phyloP scores from a whole-genome alignment of 2,888 invertebrate species.

The Timandra comae region DNA sequence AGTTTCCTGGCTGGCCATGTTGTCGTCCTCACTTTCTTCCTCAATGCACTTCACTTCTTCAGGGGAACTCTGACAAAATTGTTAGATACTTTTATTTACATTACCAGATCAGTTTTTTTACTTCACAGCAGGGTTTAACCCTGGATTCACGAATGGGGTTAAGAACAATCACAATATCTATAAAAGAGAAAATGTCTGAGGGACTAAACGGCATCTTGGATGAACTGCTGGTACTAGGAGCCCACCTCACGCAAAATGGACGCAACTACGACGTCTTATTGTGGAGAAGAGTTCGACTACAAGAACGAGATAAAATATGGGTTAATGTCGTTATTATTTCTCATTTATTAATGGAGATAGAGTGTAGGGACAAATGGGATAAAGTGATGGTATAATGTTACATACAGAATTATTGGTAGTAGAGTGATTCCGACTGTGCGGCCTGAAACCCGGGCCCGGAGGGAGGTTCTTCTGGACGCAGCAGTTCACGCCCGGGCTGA shows the following conservation, averaged over 20 bases:
- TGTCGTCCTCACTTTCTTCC: slow-evolving; percentile 81
- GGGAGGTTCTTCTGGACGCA: slow-evolving; percentile 96
- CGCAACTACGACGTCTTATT: no score
- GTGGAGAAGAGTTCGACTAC: background rate
- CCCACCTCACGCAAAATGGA: background rate
- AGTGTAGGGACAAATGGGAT: no score
- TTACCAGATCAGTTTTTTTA: no score
- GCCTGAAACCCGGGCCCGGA: slow-evolving; percentile 94
- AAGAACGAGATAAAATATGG: background rate
- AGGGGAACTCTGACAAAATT: slow-evolving; percentile 81
- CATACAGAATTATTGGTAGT: slow-evolving; percentile 76
- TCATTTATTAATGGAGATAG: background rate
- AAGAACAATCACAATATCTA: no score
- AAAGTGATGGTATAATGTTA: no score
- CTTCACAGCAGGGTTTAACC: no score
- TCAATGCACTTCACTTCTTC: slow-evolving; percentile 84
- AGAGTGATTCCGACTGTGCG: slow-evolving; percentile 92
- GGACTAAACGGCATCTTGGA: background rate
- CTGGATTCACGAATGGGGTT: no score
- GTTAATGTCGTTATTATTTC: background rate
- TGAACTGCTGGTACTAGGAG: no score
- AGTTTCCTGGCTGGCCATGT: slow-evolving; percentile 71
- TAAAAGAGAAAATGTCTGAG: no score
- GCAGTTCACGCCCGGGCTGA: slow-evolving; percentile 98
- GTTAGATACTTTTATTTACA: no score